Evolutionary conservation across 2,888 invertebrate genomes (phyloP), one percentile per base, ranked within the genome.

Genomic region (Chrysotoxum bicinctum): DNA sequence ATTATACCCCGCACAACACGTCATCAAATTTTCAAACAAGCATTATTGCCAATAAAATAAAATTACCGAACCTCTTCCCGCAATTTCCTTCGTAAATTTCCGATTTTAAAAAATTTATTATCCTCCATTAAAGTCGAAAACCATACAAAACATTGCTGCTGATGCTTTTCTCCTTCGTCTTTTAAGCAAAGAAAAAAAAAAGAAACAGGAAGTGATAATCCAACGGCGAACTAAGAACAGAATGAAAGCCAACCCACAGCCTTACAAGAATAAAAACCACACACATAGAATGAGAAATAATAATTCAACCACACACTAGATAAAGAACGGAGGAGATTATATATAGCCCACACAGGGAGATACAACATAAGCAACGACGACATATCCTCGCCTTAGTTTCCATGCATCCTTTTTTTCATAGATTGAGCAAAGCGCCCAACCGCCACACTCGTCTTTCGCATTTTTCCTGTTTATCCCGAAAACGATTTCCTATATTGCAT

Each of bases 401-500:
- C 50, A 66, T 45, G 45, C 45, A 45, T 64, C 45, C 64, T 64
- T 26, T 26, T 40, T 50, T 32, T 14, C 45, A 64, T 45, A 8
- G 21, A 50, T 12, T 50, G 66, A 66, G 50, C 35, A 35, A 23
- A 60, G 37, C 40, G 8, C 35, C 32, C 19, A 56, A 35, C 56
- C 35, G 19, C 14, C 1, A 32, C 30, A 48, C 8, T 48, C 69
- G 58, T 64, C 75, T 60, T 69, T 83, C 72, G 72, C 70, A 83
- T 79, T 87, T 72, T 86, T 81, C 83, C 79, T 75, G 88, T 88
- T 87, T 89, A 88, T 90, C 89, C 89, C 89, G 90, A 91, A 66
- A 90, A 90, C 90, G 91, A 91, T 91, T 91, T 91, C 91, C 91
- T 90, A 89, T 89, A 91, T 91, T 91, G 90, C 90, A 91, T 90